Evolutionary conservation across 2,888 invertebrate species (phyloP).

Genomic region (Pogonocherus hispidulus): DNA sequence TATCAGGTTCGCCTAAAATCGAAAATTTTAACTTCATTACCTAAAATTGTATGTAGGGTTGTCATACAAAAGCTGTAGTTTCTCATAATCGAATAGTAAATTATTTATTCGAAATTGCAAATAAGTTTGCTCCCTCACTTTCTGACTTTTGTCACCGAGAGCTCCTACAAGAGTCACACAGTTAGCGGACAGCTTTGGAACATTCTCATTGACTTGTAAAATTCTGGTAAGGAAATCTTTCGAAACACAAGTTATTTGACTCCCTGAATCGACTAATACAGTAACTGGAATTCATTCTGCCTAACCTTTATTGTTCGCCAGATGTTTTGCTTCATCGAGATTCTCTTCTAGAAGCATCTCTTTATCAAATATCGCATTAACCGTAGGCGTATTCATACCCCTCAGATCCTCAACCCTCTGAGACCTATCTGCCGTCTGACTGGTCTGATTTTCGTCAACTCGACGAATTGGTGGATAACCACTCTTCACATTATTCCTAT

Average conservation of each 20-base stretch:
- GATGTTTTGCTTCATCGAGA: not conserved
- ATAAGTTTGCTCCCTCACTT: conserved; percentile 18
- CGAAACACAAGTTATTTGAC: conserved; percentile 2
- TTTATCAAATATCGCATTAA: no score
- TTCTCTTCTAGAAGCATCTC: not conserved
- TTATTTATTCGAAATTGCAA: not conserved
- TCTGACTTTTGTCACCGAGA: not conserved
- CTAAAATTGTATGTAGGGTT: no score
- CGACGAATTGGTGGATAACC: no score
- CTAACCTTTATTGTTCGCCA: not conserved
- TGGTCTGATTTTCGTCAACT: no score
- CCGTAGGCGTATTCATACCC: no score
- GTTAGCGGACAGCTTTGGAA: not conserved
- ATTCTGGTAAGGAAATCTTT: conserved; percentile 2
- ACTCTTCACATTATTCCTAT: no score
- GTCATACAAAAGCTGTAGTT: no score
- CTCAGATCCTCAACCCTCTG: no score
- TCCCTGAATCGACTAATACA: conserved; percentile 4
- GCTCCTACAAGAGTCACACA: conserved; percentile 17
- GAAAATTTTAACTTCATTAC: no score
- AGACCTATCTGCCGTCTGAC: no score
- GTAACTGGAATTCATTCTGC: not conserved
- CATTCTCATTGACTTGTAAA: not conserved
- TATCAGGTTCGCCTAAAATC: no score
- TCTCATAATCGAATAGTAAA: conserved; percentile 2